Base-by-base conservation (phyloP, 1,140 invertebrate species). In the Megalonaias nervosa region DNA sequence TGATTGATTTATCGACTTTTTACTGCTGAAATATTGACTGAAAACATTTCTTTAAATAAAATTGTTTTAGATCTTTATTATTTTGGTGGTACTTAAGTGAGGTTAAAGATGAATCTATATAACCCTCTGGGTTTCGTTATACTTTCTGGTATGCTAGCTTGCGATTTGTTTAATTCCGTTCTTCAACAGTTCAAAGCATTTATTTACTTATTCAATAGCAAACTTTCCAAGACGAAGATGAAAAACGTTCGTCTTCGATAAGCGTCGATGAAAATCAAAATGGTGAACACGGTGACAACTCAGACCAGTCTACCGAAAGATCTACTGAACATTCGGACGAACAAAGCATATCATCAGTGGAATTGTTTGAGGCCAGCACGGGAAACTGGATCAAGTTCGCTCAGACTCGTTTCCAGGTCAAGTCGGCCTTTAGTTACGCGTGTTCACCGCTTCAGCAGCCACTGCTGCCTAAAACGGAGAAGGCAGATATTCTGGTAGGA, bases 311-410 rank as follows among this genome's bases (percentile, higher is more conserved):
- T n/a, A 62, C 71, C 1, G 76, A 78, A 15, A 56, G 68, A 12
- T 78, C 76, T 17, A 55, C 66, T 4, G 76, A 73, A 15, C 62
- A 72, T 16, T 74, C 70, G 0, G 66, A 71, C 13, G 76, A 78
- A 3, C 56, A 60, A 21, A 55, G 19, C 16, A 38, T 56, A 15
- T 19, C 69, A 5, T 61, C 61, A 21, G 19, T n/a, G 19, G 65
- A 67, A 15, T 19, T 62, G 14, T 61, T 57, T 26, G 19, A 21
- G 19, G 65, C 21, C 26, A 19, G 17, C 58, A 62, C 55, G 26
- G 76, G 76, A 67, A 86, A 70, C 58, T 88, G 86, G 80, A 71
- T 81, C 0, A 65, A 67, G 21, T 88, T 85, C 70, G 86, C 85
- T 3, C 83, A 85, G 56, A 81, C 80, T 0, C 75, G 71, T 31